phyloP scores from a whole-genome alignment of 2,888 invertebrate species.

The Oxyteleia sp. region DNA sequence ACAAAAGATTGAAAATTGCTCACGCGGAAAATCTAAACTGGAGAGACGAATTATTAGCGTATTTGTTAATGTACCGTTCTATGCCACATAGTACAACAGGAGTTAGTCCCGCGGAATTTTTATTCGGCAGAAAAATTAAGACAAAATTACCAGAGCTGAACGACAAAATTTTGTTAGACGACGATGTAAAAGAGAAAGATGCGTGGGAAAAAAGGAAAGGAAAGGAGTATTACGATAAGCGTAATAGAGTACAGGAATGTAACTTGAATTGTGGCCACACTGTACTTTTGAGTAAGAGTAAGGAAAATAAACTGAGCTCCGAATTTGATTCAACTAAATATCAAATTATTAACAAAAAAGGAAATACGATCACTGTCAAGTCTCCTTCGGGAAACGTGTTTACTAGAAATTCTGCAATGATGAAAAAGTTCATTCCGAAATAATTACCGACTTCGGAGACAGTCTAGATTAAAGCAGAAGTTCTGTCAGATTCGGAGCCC shows the following conservation, averaged over 20 bases:
- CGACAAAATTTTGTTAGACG: constrained; percentile 31
- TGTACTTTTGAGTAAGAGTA: constrained; percentile 5
- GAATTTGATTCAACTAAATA: constrained; percentile 19
- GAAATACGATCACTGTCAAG: constrained; percentile 9
- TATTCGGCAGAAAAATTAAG: constrained; percentile 74
- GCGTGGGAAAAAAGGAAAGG: constrained; percentile 50
- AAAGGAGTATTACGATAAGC: constrained; percentile 38
- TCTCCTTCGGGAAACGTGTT: background rate
- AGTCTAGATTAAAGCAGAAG: no score
- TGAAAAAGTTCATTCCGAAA: constrained; percentile 12
- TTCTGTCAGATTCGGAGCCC: no score
- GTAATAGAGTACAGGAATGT: background rate
- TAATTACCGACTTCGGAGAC: no score
- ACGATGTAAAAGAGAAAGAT: constrained; percentile 55
- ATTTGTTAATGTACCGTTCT: constrained; percentile 78
- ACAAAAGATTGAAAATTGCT: constrained; percentile 71
- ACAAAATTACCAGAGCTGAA: constrained; percentile 76
- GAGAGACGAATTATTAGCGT: constrained; percentile 60
- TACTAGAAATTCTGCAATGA: constrained; percentile 2
- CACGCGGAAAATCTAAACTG: constrained; percentile 76
- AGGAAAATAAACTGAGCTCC: constrained; percentile 19
- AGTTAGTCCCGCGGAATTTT: constrained; percentile 69
- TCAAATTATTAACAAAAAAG: background rate
- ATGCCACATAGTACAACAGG: constrained; percentile 81
- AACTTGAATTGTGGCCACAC: constrained; percentile 5